Conservation (phyloP, 2,888 invertebrate genomes). For the Epistrophe grossulariae region DNA sequence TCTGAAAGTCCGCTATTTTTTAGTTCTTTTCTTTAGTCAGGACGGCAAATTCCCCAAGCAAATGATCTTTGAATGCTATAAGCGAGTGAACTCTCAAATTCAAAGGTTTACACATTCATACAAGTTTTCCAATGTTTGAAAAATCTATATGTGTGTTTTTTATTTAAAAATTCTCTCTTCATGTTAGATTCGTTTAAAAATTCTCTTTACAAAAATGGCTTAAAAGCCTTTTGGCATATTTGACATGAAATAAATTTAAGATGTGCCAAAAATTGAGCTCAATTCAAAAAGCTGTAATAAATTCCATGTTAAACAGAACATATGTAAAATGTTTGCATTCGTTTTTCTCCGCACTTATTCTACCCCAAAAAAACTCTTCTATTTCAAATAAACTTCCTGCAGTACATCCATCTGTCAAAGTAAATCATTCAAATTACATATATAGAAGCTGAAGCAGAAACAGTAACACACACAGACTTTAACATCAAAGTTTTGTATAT, state of each 20-base stretch:
- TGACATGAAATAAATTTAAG: slow-evolving; percentile 8
- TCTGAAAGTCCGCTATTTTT: too few relatives aligned
- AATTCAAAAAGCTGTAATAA: slow-evolving; percentile 16
- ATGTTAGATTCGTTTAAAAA: not conserved
- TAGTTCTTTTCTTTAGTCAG: too few relatives aligned
- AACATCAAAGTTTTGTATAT: slow-evolving; percentile 60
- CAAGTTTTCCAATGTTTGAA: not conserved
- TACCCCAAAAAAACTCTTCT: not conserved
- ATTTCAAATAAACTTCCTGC: slow-evolving; percentile 37
- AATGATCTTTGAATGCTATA: too few relatives aligned
- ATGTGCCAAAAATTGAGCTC: slow-evolving; percentile 15
- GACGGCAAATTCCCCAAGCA: too few relatives aligned
- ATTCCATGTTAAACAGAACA: slow-evolving; percentile 8
- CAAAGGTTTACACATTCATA: too few relatives aligned
- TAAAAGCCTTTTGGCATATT: slow-evolving; percentile 1
- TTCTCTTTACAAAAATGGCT: slow-evolving; percentile 17
- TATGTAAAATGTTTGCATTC: slow-evolving; percentile 1
- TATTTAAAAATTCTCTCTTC: not conserved
- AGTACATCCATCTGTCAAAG: slow-evolving; percentile 59
- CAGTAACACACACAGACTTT: not conserved
- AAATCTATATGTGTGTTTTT: not conserved
- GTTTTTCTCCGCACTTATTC: not conserved
- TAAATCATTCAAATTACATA: slow-evolving; percentile 46
- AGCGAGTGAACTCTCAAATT: too few relatives aligned
- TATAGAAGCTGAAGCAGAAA: not conserved